Conservation (phyloP, 2,797 vertebrate genomes). For the Thalassophryne amazonica region DNA sequence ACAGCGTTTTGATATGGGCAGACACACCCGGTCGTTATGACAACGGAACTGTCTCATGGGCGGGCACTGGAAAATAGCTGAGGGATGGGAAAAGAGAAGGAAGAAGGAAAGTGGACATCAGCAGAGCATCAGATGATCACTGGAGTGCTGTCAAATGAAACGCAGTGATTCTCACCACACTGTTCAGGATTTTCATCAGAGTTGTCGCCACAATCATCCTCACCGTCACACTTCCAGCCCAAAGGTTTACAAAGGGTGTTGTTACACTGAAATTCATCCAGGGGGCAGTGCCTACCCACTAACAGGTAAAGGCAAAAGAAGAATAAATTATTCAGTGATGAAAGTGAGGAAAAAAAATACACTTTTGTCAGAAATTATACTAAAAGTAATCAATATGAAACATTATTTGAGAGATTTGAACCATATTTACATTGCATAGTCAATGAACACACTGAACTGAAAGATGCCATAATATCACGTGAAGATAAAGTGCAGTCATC, state of each 20-base stretch:
- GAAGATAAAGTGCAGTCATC: no score
- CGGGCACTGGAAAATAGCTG: conserved; percentile 89
- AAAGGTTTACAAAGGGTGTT: conserved; percentile 93
- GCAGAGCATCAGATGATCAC: neutral
- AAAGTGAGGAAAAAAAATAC: no score
- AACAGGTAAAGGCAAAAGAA: neutral
- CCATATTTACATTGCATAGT: no score
- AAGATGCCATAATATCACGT: no score
- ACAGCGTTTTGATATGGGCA: conserved; percentile 86
- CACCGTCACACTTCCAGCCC: conserved; percentile 92
- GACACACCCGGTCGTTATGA: conserved; percentile 89
- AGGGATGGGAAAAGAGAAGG: neutral
- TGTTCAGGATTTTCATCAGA: conserved; percentile 90
- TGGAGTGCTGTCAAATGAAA: neutral
- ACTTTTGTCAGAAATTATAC: no score
- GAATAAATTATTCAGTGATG: no score
- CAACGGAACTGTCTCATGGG: conserved; percentile 92
- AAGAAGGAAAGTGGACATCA: neutral
- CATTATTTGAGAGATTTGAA: no score
- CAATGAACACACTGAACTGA: no score
- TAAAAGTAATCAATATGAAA: no score
- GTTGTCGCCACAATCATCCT: conserved; percentile 95
- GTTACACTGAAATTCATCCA: conserved; percentile 94
- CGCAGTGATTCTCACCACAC: conserved; percentile 79
- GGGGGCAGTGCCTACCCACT: conserved; percentile 85